Percentiles rank a stretch among this genome's conserved stretches.
phyloP scores from a whole-genome alignment of 2,888 invertebrate genomes.

The Punctoribates punctum region DNA sequence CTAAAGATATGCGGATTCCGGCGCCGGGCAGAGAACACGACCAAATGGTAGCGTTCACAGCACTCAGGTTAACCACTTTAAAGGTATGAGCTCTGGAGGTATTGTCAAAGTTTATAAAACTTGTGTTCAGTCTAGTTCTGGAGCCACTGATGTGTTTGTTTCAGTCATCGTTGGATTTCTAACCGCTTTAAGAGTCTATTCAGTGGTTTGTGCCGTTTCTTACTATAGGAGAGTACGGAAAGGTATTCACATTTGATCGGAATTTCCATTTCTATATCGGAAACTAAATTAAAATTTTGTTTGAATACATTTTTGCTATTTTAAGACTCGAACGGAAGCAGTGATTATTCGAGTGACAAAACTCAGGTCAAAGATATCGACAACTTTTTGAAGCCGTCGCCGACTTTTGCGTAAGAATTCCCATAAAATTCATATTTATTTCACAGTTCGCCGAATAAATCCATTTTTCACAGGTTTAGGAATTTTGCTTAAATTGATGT shows the following conservation, averaged over 20 bases:
- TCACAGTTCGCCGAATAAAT: too few species aligned
- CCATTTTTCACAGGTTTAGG: too few species aligned
- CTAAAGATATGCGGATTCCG: conserved; percentile 48
- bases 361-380: conserved; percentile 28
- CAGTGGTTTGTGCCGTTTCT: conserved; percentile 48
- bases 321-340: neutral
- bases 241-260: conserved; percentile 25
- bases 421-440: too few species aligned
- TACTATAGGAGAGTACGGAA: conserved; percentile 48
- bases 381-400: conserved; percentile 35
- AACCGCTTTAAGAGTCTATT: conserved; percentile 48
- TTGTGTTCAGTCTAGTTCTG: conserved; percentile 47
- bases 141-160: conserved; percentile 48
- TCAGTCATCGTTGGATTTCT: conserved; percentile 49
- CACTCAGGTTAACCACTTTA: conserved; percentile 47
- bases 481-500: too few species aligned
- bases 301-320: neutral
- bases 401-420: conserved; percentile 33
- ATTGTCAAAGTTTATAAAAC: too few species aligned
- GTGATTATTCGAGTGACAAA: conserved; percentile 36
- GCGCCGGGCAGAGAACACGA: conserved; percentile 46
- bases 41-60: conserved; percentile 48
- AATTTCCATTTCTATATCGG: too few species aligned
- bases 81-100: too few species aligned
- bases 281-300: neutral